Conservation (phyloP, 2,797 vertebrate species). For the Smutsia gigantea region DNA sequence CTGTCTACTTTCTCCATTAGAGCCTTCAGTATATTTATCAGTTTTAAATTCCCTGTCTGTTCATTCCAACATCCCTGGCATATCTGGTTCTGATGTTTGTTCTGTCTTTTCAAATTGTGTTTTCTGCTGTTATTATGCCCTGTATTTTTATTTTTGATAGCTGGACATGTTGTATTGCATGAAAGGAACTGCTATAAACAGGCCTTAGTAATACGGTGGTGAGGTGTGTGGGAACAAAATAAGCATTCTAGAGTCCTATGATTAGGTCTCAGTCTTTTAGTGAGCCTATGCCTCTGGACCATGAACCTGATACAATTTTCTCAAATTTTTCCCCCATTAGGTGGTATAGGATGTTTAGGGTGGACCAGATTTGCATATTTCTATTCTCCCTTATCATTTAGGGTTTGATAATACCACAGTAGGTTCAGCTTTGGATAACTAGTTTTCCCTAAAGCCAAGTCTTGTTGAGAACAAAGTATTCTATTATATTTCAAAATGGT, state of each 20-base stretch:
- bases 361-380: background rate
- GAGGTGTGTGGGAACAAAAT: background rate
- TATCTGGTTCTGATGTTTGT: background rate
- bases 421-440: background rate
- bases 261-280: background rate
- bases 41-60: background rate
- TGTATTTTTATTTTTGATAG: background rate
- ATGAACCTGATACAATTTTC: background rate
- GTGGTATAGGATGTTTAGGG: background rate
- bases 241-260: background rate
- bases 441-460: background rate
- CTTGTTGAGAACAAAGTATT: background rate
- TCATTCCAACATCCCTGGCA: background rate
- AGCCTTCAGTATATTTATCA: background rate
- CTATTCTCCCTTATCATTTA: background rate
- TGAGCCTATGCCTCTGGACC: background rate
- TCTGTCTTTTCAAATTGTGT: background rate
- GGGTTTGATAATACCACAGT: background rate
- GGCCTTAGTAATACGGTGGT: background rate
- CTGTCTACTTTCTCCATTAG: background rate
- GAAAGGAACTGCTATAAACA: background rate
- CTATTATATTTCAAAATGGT: background rate
- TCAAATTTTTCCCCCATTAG: background rate
- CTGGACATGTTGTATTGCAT: background rate
- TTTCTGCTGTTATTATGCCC: background rate